Conservation (phyloP, 2,797 vertebrate species). For the Diglossa cyanea region DNA sequence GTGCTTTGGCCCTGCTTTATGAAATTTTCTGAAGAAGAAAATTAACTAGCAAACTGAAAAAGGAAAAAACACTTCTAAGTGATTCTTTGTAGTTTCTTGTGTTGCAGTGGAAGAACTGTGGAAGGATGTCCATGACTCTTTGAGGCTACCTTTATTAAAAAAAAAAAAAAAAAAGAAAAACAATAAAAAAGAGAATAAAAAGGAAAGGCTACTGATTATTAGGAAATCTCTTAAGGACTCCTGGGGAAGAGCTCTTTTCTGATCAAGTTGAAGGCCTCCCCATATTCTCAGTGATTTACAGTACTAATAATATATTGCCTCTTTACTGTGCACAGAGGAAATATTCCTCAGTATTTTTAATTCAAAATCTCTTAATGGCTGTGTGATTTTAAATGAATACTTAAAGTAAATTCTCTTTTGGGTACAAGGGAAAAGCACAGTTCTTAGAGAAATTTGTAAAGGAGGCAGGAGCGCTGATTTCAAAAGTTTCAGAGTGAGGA, state of each 20-base stretch:
- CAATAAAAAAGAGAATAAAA: accelerated
- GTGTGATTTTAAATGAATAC: not conserved
- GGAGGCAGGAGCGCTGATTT: not conserved
- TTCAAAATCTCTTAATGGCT: not conserved
- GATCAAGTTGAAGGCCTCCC: not conserved
- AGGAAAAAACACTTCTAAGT: not conserved
- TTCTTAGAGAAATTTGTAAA: not conserved
- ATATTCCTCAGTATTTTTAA: slow-evolving; percentile 5
- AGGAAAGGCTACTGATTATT: not conserved
- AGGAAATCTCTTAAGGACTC: not conserved
- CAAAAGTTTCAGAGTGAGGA: not conserved
- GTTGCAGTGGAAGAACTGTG: not conserved
- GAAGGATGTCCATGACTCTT: not conserved
- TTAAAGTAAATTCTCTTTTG: not conserved
- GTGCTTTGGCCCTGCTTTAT: not conserved
- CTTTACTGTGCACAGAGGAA: not conserved
- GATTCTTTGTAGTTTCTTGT: not conserved
- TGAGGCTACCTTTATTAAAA: not conserved
- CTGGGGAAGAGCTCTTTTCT: accelerated
- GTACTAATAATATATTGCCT: not conserved
- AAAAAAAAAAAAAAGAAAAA: not conserved
- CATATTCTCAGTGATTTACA: not conserved
- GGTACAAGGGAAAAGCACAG: not conserved
- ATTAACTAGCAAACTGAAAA: not conserved
- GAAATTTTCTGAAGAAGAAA: not conserved